Conservation (phyloP, 2,888 invertebrate species). For the Caenorhabditis afra region DNA sequence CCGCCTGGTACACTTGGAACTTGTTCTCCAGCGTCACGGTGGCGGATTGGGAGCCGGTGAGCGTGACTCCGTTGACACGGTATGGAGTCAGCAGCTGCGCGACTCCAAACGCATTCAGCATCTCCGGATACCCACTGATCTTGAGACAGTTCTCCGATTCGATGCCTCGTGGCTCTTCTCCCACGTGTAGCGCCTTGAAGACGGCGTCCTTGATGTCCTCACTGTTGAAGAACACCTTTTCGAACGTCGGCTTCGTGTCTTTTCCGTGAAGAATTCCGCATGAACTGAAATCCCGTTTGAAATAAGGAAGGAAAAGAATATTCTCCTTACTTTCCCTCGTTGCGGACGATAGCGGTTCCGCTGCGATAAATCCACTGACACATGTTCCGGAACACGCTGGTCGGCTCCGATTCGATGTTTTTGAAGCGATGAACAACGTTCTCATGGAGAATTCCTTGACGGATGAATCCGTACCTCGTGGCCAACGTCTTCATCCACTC, state of each 20-base stretch:
- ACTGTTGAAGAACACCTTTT: constrained; percentile 57
- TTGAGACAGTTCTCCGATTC: constrained; percentile 36
- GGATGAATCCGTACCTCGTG: constrained; percentile 67
- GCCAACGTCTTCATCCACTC: constrained; percentile 72
- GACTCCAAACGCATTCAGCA: constrained; percentile 66
- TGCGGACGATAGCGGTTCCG: constrained; percentile 30
- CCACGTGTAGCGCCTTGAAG: constrained; percentile 61
- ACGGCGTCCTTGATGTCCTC: constrained; percentile 63
- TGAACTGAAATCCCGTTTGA: constrained; percentile 43
- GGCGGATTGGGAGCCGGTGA: constrained; percentile 47
- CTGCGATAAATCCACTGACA: constrained; percentile 56
- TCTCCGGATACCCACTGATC: constrained; percentile 59
- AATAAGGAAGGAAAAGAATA: neutral
- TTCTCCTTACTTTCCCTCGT: constrained; percentile 46
- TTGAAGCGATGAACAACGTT: constrained; percentile 70
- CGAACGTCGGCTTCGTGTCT: constrained; percentile 44
- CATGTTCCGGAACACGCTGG: constrained; percentile 66
- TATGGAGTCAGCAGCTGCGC: constrained; percentile 61
- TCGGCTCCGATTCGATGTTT: constrained; percentile 48
- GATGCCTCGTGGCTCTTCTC: constrained; percentile 29
- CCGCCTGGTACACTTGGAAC: constrained; percentile 64
- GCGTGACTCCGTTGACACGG: constrained; percentile 56
- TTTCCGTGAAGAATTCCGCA: constrained; percentile 45
- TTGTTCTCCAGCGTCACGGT: constrained; percentile 67
- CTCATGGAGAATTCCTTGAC: constrained; percentile 76